Evolutionary conservation across 2,113 vertebrate genomes (phyloP).

Genomic region (Anguilla japonica): DNA sequence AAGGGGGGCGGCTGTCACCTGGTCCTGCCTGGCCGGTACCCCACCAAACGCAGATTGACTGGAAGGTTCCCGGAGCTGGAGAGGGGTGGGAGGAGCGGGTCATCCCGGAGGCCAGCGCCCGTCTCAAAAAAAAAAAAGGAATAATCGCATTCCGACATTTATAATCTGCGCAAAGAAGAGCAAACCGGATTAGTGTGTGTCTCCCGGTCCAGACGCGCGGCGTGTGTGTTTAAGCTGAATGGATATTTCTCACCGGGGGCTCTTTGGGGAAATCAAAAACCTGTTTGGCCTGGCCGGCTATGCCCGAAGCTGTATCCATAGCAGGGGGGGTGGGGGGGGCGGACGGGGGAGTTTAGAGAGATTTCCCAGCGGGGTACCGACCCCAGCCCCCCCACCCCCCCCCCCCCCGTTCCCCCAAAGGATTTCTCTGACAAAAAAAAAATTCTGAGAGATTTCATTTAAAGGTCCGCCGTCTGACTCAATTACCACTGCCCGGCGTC

Average conservation of each 20-base stretch:
- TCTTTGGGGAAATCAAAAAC: conserved; percentile 3
- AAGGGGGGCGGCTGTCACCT: background rate
- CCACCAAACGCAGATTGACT: background rate
- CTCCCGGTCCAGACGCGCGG: background rate
- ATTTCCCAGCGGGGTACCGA: background rate
- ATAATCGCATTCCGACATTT: background rate
- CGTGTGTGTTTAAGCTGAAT: background rate
- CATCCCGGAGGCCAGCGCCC: background rate
- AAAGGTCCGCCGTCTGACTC: background rate
- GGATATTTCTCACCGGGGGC: background rate
- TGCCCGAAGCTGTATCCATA: background rate
- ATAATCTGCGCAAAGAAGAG: background rate
- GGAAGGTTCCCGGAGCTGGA: background rate
- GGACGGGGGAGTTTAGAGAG: background rate
- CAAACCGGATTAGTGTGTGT: background rate
- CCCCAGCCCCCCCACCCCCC: background rate
- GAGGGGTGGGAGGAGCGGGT: background rate
- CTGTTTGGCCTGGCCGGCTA: background rate
- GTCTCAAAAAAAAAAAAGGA: background rate
- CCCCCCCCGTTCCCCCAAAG: background rate
- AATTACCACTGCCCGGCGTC: background rate
- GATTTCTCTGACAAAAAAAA: conserved; percentile 1
- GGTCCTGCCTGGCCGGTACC: background rate
- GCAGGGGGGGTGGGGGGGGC: background rate
- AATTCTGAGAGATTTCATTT: background rate